phyloP scores from a whole-genome alignment of 92 coral and sea anemone genomes.

The Metridium senile region DNA sequence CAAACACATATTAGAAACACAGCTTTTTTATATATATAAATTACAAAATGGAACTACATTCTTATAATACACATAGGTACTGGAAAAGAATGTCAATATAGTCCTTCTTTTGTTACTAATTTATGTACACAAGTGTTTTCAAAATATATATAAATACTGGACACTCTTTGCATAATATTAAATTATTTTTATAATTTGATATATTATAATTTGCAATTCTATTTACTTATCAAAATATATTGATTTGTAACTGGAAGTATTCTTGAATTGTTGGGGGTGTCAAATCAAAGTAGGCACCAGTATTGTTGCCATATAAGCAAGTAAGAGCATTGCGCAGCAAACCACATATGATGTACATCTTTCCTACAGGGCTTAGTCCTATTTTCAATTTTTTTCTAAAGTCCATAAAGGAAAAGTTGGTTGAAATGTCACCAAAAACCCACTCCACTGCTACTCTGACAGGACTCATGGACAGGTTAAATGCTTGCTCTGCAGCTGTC shows the following conservation, averaged over 20 bases:
- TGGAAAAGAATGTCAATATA: no score
- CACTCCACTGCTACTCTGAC: constrained; percentile 58
- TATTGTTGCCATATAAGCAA: constrained; percentile 35
- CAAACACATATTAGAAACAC: no score
- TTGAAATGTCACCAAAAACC: constrained; percentile 57
- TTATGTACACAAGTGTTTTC: no score
- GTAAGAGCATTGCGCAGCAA: constrained; percentile 50
- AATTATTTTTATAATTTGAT: no score
- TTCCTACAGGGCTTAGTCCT: constrained; percentile 62
- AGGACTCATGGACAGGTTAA: constrained; percentile 49
- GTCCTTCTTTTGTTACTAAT: no score
- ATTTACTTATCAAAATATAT: no score
- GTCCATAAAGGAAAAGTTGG: constrained; percentile 51
- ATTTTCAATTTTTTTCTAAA: constrained; percentile 60
- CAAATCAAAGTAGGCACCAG: not conserved
- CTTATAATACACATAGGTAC: no score
- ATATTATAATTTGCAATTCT: no score
- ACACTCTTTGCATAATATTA: no score
- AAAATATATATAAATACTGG: no score
- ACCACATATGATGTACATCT: constrained; percentile 41
- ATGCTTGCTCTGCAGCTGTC: constrained; percentile 44
- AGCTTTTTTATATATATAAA: no score
- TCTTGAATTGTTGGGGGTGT: not conserved
- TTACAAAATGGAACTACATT: no score
- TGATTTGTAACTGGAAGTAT: not conserved